A percentile compares a stretch with the other conserved stretches of the same genome.
Conservation (phyloP, 2,797 vertebrate genomes). For the Carapus acus region DNA sequence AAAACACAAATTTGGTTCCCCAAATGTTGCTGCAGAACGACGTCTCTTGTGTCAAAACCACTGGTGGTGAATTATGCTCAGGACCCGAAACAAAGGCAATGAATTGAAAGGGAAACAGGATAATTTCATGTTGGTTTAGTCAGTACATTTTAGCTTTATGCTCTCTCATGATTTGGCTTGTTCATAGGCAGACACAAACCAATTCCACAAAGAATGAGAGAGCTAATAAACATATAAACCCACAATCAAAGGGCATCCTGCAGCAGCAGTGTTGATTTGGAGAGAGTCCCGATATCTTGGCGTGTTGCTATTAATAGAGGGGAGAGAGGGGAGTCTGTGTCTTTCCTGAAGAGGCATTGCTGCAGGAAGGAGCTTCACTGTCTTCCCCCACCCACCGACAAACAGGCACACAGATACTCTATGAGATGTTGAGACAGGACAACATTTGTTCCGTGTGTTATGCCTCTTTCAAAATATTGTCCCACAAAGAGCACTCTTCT, state of each 20-base stretch:
- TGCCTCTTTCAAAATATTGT: conserved; percentile 17
- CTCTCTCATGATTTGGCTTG: conserved; percentile 41
- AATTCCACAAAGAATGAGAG: conserved; percentile 4
- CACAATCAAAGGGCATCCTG: conserved; percentile 1
- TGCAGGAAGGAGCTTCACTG: conserved; percentile 44
- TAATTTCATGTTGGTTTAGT: too few species aligned
- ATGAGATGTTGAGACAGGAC: too few species aligned
- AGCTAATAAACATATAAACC: background rate
- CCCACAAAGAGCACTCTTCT: too few species aligned
- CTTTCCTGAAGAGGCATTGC: conserved; percentile 41
- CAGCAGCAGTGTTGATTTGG: conserved; percentile 41
- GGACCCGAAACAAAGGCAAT: too few species aligned
- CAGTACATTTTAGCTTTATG: conserved; percentile 23
- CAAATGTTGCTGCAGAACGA: background rate
- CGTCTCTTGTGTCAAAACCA: conserved; percentile 30
- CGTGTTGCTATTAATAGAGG: conserved; percentile 60
- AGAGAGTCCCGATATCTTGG: conserved; percentile 39
- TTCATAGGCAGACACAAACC: conserved; percentile 41
- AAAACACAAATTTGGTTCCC: background rate
- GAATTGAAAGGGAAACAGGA: too few species aligned
- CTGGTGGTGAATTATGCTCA: conserved; percentile 25
- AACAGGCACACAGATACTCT: background rate
- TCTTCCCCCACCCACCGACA: conserved; percentile 28
- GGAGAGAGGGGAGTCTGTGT: conserved; percentile 41
- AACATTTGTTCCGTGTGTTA: conserved; percentile 11